phyloP scores from a whole-genome alignment of 2,113 vertebrate genomes.

The Myotis brandtii region DNA sequence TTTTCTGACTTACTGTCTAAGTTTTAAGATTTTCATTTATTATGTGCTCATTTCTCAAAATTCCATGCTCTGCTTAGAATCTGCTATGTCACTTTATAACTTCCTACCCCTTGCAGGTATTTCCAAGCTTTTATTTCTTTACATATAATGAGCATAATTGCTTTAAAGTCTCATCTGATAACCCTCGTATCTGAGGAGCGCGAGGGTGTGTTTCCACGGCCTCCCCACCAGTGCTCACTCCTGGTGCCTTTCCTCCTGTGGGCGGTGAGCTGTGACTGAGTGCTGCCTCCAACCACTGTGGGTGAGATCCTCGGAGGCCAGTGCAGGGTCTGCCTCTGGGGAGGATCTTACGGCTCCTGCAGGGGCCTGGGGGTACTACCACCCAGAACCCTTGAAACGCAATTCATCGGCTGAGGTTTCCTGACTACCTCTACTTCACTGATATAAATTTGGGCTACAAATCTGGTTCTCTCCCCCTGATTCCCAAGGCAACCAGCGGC shows the following conservation, averaged over 20 bases:
- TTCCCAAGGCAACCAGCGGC: neutral
- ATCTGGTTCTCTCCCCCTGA: neutral
- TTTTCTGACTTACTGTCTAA: neutral
- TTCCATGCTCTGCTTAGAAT: neutral
- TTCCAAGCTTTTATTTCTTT: conserved; percentile 6
- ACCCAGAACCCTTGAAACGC: neutral
- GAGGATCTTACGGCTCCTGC: neutral
- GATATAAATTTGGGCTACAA: neutral
- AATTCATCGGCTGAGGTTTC: neutral
- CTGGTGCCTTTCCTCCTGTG: neutral
- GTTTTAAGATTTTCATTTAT: neutral
- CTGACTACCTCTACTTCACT: neutral
- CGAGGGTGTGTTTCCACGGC: neutral
- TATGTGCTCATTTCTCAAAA: conserved; percentile 20
- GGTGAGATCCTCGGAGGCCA: neutral
- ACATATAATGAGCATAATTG: neutral
- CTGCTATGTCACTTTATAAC: neutral
- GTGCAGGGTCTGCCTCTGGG: neutral
- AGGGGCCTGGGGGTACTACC: no score
- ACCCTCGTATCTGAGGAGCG: neutral
- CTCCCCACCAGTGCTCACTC: neutral
- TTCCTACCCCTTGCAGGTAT: neutral
- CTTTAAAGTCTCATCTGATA: neutral
- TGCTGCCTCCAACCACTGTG: neutral
- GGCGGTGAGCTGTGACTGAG: neutral